Evolutionary conservation across 2,797 vertebrate genomes (phyloP).

Genomic region (Typhlichthys eigenmanni): DNA sequence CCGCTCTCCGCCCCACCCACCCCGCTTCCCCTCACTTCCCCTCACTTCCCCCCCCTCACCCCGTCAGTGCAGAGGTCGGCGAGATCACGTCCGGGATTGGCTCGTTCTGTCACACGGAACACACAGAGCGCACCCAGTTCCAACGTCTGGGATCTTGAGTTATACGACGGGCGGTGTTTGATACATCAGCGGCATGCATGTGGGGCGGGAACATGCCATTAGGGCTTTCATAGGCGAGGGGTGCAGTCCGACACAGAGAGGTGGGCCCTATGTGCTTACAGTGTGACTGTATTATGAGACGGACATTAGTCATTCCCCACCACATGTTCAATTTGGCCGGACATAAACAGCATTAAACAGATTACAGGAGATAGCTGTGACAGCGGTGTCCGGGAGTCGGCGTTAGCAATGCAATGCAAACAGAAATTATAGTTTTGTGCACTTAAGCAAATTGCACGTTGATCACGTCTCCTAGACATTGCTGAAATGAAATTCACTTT

Average conservation of each 20-base stretch:
- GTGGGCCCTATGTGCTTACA: constrained; percentile 41
- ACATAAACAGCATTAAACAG: constrained; percentile 75
- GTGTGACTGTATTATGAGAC: constrained; percentile 67
- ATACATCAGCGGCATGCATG: constrained; percentile 42
- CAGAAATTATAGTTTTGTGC: constrained; percentile 77
- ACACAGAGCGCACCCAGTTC: too few relatives aligned
- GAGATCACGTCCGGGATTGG: constrained; percentile 46
- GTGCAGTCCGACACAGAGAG: constrained; percentile 50
- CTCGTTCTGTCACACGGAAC: too few relatives aligned
- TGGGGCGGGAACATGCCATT: constrained; percentile 36
- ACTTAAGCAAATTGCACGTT: constrained; percentile 79
- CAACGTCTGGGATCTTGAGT: constrained; percentile 23
- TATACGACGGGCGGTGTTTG: constrained; percentile 54
- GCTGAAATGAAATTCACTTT: constrained; percentile 70
- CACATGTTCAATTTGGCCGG: constrained; percentile 63
- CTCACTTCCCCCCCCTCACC: constrained; percentile 29
- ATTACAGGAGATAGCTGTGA: constrained; percentile 68
- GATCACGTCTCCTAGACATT: constrained; percentile 74
- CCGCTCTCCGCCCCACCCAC: constrained; percentile 42
- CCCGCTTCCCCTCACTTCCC: constrained; percentile 37
- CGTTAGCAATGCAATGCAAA: constrained; percentile 66
- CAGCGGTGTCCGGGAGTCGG: constrained; percentile 63
- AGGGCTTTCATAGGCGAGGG: constrained; percentile 66
- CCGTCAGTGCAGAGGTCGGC: constrained; percentile 38
- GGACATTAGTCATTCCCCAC: constrained; percentile 65